A percentile compares a stretch with the other conserved stretches of the same genome.
Conservation (phyloP, 2,797 vertebrate genomes). For the Tolypeutes matacus region DNA sequence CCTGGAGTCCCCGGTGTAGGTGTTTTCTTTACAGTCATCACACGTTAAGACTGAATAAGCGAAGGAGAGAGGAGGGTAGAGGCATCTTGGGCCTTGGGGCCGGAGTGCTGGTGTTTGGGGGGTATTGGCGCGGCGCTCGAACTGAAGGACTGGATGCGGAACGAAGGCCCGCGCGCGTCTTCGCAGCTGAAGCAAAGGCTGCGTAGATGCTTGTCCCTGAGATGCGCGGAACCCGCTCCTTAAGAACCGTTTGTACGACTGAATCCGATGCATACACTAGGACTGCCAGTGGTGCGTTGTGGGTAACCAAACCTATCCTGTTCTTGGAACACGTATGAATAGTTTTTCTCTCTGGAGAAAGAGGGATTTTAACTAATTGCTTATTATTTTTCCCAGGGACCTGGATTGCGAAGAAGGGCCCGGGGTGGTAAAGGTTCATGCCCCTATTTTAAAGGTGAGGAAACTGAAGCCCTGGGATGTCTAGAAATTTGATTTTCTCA, state of each 20-base stretch:
- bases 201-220: not conserved
- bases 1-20: not conserved
- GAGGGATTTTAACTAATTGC: not conserved
- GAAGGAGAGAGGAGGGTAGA: not conserved
- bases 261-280: not conserved
- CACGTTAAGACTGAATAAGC: not conserved
- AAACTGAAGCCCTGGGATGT: not conserved
- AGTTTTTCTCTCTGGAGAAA: not conserved
- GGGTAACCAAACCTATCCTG: not conserved
- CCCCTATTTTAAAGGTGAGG: slow-evolving; percentile 58
- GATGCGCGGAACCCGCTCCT: not conserved
- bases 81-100: not conserved
- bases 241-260: not conserved
- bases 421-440: slow-evolving; percentile 15
- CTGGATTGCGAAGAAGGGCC: slow-evolving; percentile 15
- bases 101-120: not conserved
- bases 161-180: not conserved
- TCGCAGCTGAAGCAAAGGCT: not conserved
- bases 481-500: not conserved
- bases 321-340: not conserved
- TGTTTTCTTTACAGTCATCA: not conserved
- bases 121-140: not conserved
- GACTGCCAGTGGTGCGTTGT: not conserved
- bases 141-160: not conserved
- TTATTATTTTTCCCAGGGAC: not conserved